Percentiles rank a stretch among this genome's conserved stretches.
Evolutionary conservation across 2,797 vertebrate genomes (phyloP).

Genomic region (Pogonophryne albipinna): DNA sequence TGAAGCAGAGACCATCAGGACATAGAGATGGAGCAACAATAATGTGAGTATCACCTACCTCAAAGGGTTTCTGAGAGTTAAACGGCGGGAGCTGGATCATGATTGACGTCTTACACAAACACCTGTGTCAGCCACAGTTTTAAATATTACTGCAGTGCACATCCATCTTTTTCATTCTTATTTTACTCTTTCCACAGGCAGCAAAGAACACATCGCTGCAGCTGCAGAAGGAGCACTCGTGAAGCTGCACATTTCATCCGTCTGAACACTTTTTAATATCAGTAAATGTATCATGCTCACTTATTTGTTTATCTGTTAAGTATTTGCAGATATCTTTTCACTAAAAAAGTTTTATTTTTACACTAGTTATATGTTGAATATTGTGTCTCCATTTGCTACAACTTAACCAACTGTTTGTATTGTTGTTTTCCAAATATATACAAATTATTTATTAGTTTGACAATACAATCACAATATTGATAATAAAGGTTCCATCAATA

Average conservation of each 20-base stretch:
- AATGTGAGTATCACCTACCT: slow-evolving; percentile 65
- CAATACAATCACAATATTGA: slow-evolving; percentile 57
- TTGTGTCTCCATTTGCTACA: slow-evolving; percentile 56
- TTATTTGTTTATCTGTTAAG: slow-evolving; percentile 67
- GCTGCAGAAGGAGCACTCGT: slow-evolving; percentile 47
- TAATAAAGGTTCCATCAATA: slow-evolving; percentile 63
- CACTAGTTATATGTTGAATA: slow-evolving; percentile 60
- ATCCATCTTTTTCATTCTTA: slow-evolving; percentile 17
- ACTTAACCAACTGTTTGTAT: slow-evolving; percentile 63
- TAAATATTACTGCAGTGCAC: neutral
- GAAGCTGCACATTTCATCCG: slow-evolving; percentile 63
- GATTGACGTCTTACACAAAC: slow-evolving; percentile 9
- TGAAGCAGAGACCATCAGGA: slow-evolving; percentile 55
- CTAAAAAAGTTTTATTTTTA: slow-evolving; percentile 72
- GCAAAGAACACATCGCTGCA: slow-evolving; percentile 32
- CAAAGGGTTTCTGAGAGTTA: neutral
- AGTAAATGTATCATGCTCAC: slow-evolving; percentile 57
- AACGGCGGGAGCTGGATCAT: slow-evolving; percentile 20
- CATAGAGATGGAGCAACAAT: slow-evolving; percentile 65
- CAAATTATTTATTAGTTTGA: slow-evolving; percentile 79
- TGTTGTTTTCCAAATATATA: slow-evolving; percentile 60
- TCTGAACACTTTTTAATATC: slow-evolving; percentile 44
- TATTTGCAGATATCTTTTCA: slow-evolving; percentile 66
- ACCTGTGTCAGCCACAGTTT: neutral
- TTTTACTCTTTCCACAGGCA: slow-evolving; percentile 43